These are phyloP conservation scores for Sisyra nigra DNA, from an alignment of 2,888 invertebrate species.

Conservation along the genomic window DNA sequence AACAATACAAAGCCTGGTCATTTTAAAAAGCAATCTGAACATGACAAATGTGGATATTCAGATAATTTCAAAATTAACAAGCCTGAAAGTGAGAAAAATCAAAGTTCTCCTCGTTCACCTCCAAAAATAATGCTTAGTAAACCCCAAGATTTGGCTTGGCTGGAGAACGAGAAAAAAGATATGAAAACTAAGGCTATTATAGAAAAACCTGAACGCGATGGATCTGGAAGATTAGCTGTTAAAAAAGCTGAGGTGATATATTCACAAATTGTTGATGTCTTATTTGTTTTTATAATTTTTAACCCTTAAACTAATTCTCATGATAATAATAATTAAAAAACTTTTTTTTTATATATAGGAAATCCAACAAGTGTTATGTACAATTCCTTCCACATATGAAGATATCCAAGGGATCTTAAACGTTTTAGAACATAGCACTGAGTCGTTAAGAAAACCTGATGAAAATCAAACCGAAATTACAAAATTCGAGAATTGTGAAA, in stretches of 20 bases:
- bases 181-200: constrained; percentile 5
- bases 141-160: not conserved
- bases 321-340: not conserved
- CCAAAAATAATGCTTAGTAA: constrained; percentile 10
- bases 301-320: not conserved
- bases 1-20: constrained; percentile 3
- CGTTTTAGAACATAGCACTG: constrained; percentile 22
- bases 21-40: not conserved
- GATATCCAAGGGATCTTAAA: constrained; percentile 30
- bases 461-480: not conserved
- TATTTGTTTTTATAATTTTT: not conserved
- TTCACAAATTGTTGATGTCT: not conserved
- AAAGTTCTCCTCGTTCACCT: too few relatives aligned
- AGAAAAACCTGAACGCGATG: constrained; percentile 16
- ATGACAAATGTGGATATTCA: not conserved
- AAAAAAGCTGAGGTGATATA: constrained; percentile 10
- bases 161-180: not conserved
- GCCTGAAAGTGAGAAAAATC: not conserved
- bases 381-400: constrained; percentile 21
- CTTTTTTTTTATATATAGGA: not conserved
- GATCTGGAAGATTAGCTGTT: constrained; percentile 10
- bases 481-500: constrained; percentile 12
- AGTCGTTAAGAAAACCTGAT: too few relatives aligned
- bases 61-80: constrained; percentile 1
- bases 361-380: constrained; percentile 4